Percentiles rank a stretch among this genome's conserved stretches.
Evolutionary conservation across 2,113 vertebrate genomes (phyloP).

Genomic region (Ailurus styani): DNA sequence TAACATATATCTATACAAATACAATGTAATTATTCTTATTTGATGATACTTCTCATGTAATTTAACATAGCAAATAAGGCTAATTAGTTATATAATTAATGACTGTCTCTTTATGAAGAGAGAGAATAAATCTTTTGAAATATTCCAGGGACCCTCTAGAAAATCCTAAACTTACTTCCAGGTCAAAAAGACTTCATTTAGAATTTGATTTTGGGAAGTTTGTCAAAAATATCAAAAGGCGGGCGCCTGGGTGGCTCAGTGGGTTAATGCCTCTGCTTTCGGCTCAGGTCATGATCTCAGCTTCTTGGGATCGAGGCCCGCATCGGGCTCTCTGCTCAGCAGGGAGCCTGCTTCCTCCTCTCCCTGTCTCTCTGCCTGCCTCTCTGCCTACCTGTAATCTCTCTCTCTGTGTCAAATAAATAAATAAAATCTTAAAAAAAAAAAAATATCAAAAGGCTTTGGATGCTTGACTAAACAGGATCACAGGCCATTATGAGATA

Average conservation of each 20-base stretch:
- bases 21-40: background rate
- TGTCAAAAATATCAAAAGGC: background rate
- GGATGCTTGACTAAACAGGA: background rate
- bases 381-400: too few relatives aligned
- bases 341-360: too few relatives aligned
- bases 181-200: background rate
- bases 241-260: too few relatives aligned
- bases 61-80: background rate
- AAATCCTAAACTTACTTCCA: background rate
- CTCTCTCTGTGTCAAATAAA: too few relatives aligned
- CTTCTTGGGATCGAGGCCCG: too few relatives aligned
- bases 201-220: background rate
- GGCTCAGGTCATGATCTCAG: too few relatives aligned
- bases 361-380: too few relatives aligned
- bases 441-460: background rate
- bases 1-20: background rate
- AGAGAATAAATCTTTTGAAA: background rate
- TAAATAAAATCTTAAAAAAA: too few relatives aligned
- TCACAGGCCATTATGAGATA: background rate
- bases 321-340: too few relatives aligned
- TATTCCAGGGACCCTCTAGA: background rate
- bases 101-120: background rate
- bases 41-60: background rate
- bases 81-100: background rate
- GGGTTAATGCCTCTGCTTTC: too few relatives aligned